Base-by-base conservation (phyloP, 2,797 vertebrate species). In the Momotus momota region DNA sequence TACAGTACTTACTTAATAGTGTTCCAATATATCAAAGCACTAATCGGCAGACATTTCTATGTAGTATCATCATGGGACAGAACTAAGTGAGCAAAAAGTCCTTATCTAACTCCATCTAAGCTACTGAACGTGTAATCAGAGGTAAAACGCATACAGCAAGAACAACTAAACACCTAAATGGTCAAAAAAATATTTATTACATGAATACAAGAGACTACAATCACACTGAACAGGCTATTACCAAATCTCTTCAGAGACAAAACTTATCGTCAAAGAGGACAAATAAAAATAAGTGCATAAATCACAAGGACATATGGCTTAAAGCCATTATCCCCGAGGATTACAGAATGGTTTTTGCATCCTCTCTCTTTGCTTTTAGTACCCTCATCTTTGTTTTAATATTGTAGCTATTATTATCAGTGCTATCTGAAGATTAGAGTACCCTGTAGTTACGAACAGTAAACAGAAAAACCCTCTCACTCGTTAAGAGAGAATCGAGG, bases 231-330 rank as follows among this genome's bases (percentile, higher is more conserved):
- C 51, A 97, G 71, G 82, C 88, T 93, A 90, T 96, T 97, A 98
- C 86, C 93, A 97, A 96, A 97, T 96, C 94, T 95, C 89, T 94
- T 85, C 55, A 35, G 66, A 69, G 88, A 95, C 91, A 97, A 94
- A 97, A 90, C 94, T 94, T 94, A 33, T 54, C 54, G 60, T 84
- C 31, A 10, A 97, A 96, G 82, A 86, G 70, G 75, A 97, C 81
- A 97, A 97, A 98, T 96, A 96, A 96, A 96, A 96, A 89, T 75
- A 96, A 97, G 87, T 81, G 71, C 91, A 96, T 91, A 96, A 97
- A 97, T 96, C 96, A 95, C 94, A 91, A 66, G 29, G 88, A 88
- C 71, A 62, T 73, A 55, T 83, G 83, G 31, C 14, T 65, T 95
- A 96, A 92, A 64, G 81, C 77, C 84, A 86, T 97, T 97, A 96